These are phyloP conservation scores for Neelides folsomi DNA, from an alignment of 2,888 invertebrate genomes.

Conservation along the genomic window DNA sequence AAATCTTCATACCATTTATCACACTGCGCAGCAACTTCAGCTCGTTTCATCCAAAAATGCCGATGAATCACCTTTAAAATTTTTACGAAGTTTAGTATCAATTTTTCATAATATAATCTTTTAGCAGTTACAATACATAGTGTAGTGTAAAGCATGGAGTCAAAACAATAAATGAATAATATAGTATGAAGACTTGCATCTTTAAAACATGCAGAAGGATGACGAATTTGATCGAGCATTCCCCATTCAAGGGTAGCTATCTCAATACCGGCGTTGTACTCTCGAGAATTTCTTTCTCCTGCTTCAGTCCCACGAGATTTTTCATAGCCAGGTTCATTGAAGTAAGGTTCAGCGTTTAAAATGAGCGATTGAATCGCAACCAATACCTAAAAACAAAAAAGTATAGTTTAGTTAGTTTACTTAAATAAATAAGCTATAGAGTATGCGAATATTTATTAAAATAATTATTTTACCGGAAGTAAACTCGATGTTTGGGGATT, in stretches of 20 bases:
- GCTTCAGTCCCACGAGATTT: slow-evolving; percentile 73
- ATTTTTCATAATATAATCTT: too few species aligned
- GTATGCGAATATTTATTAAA: too few species aligned
- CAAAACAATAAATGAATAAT: not conserved
- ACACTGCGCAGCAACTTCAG: slow-evolving; percentile 76
- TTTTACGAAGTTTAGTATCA: too few species aligned
- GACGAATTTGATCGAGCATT: slow-evolving; percentile 82
- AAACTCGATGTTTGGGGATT: slow-evolving; percentile 91
- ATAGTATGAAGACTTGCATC: slow-evolving; percentile 46
- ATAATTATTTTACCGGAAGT: slow-evolving; percentile 44
- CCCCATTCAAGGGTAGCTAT: slow-evolving; percentile 93
- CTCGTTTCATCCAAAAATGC: slow-evolving; percentile 87
- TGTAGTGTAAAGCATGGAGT: not conserved
- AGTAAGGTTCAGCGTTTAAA: slow-evolving; percentile 82
- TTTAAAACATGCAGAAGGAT: slow-evolving; percentile 81
- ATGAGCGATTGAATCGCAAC: slow-evolving; percentile 87
- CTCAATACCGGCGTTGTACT: slow-evolving; percentile 90
- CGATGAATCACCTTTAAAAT: slow-evolving; percentile 83
- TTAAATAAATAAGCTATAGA: too few species aligned
- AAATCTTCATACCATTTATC: slow-evolving; percentile 75
- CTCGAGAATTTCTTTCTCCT: slow-evolving; percentile 76
- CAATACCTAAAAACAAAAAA: slow-evolving; percentile 49
- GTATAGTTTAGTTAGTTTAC: not conserved
- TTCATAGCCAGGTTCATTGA: slow-evolving; percentile 90
- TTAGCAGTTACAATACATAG: too few species aligned